A percentile compares a stretch with the other conserved stretches of the same genome.
Evolutionary conservation across 2,113 vertebrate genomes (phyloP).

Genomic region (Bufo bufo): DNA sequence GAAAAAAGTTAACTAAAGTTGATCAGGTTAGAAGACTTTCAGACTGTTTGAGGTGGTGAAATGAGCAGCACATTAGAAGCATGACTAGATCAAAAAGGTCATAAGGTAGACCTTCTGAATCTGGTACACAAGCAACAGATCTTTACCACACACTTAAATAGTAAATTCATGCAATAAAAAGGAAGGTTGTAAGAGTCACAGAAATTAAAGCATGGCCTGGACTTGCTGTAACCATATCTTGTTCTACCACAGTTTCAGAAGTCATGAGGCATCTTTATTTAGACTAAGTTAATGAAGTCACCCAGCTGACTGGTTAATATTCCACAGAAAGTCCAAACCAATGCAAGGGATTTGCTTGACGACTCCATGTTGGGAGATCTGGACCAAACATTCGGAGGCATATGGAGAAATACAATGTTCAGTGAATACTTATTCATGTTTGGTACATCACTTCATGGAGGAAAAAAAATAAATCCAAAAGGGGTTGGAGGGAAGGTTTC

Average conservation of each 20-base stretch:
- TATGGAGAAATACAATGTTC: slow-evolving; percentile 26
- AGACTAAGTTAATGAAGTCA: background rate
- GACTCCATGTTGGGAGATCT: background rate
- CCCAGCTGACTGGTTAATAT: background rate
- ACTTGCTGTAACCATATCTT: background rate
- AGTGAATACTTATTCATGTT: slow-evolving; percentile 52
- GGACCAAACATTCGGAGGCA: slow-evolving; percentile 28
- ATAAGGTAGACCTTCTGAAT: slow-evolving; percentile 69
- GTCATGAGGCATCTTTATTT: background rate
- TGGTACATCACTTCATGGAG: slow-evolving; percentile 60
- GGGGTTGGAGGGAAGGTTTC: background rate
- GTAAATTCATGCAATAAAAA: slow-evolving; percentile 74
- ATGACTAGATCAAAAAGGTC: slow-evolving; percentile 57
- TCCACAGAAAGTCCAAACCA: background rate
- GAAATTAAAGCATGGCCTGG: background rate
- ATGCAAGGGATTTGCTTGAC: background rate
- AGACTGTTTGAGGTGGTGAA: slow-evolving; percentile 35
- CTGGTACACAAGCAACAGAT: slow-evolving; percentile 70
- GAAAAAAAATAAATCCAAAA: background rate
- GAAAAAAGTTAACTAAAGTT: slow-evolving; percentile 51
- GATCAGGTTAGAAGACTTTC: slow-evolving; percentile 4
- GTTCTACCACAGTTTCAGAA: slow-evolving; percentile 43
- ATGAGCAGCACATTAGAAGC: slow-evolving; percentile 56
- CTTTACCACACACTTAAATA: slow-evolving; percentile 69
- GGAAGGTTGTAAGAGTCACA: slow-evolving; percentile 59